Evolutionary conservation across 2,797 vertebrate genomes (phyloP).

Genomic region (Myripristis murdjan): DNA sequence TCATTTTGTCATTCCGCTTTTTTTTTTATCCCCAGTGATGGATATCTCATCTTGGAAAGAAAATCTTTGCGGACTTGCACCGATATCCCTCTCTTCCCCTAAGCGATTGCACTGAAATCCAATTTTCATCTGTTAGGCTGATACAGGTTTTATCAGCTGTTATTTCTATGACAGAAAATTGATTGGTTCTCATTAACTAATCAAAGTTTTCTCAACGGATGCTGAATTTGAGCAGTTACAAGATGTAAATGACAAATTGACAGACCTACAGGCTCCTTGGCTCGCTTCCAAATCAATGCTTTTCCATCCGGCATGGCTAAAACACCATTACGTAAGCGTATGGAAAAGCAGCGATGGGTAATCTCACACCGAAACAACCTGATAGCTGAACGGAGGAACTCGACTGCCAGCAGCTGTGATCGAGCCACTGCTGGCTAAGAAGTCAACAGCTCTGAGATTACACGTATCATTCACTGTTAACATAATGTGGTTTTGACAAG

Average conservation of each 20-base stretch:
- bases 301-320: not conserved
- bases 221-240: not conserved
- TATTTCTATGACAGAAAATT: not conserved
- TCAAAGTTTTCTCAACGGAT: not conserved
- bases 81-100: not conserved
- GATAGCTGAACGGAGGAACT: no score
- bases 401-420: not conserved
- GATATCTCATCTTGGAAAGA: not conserved
- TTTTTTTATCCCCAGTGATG: no score
- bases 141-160: not conserved
- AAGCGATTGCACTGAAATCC: not conserved
- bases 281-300: conserved; percentile 2
- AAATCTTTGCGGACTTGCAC: not conserved
- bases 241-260: conserved; percentile 10
- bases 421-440: not conserved
- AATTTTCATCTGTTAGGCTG: not conserved
- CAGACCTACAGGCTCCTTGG: not conserved
- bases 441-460: no score
- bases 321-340: not conserved
- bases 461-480: no score
- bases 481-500: no score
- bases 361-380: not conserved
- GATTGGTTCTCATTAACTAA: not conserved
- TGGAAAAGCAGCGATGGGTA: not conserved
- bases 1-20: no score